phyloP scores from a whole-genome alignment of 2,888 invertebrate species.

The Margaritifera margaritifera region DNA sequence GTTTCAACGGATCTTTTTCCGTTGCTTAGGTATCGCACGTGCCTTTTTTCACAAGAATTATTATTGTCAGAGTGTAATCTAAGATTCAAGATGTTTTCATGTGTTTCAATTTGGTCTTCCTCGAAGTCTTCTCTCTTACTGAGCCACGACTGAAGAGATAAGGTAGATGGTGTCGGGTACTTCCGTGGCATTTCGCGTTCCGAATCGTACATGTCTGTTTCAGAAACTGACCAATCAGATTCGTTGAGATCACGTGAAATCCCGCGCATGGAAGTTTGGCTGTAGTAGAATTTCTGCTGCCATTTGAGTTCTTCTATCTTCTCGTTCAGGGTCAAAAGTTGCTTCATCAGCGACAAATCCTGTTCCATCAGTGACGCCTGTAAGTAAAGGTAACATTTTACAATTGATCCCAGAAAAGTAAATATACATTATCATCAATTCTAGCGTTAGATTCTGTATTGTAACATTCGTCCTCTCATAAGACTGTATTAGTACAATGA shows the following conservation, averaged over 20 bases:
- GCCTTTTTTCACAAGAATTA: no score
- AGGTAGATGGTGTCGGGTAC: constrained; percentile 29
- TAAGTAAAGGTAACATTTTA: constrained; percentile 14
- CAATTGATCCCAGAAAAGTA: not conserved
- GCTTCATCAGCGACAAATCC: constrained; percentile 64
- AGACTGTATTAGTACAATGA: no score
- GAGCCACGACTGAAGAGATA: constrained; percentile 11
- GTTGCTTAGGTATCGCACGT: no score
- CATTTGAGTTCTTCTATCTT: constrained; percentile 66
- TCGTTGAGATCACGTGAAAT: constrained; percentile 45
- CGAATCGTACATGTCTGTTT: constrained; percentile 53
- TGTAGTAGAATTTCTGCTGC: constrained; percentile 52
- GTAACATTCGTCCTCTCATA: no score
- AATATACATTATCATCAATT: not conserved
- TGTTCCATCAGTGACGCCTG: constrained; percentile 64
- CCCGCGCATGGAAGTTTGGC: constrained; percentile 33
- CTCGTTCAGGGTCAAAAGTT: constrained; percentile 64
- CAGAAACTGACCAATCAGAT: constrained; percentile 52
- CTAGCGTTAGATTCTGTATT: no score
- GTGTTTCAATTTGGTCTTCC: constrained; percentile 8
- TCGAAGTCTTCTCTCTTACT: constrained; percentile 7
- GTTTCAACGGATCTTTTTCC: no score
- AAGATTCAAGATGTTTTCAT: no score
- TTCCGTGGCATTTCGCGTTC: constrained; percentile 33
- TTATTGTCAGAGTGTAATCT: no score